These are phyloP conservation scores for Dromococcyx pavoninus DNA, from an alignment of 2,797 vertebrate genomes.

Conservation along the genomic window DNA sequence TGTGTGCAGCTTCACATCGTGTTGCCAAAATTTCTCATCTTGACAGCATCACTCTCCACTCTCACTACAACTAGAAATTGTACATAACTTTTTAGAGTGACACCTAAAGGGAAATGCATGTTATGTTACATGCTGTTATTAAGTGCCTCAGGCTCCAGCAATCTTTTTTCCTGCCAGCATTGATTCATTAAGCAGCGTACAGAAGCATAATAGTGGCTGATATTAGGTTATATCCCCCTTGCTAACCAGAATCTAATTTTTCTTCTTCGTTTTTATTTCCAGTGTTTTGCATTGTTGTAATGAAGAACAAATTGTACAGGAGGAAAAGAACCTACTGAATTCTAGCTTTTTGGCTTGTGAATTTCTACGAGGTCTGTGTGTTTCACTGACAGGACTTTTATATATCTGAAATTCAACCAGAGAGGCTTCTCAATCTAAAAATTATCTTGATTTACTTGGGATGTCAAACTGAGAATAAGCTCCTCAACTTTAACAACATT, in stretches of 20 bases:
- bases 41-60: not conserved
- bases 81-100: not conserved
- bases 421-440: not conserved
- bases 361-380: not conserved
- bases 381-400: not conserved
- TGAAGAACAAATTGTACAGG: not conserved
- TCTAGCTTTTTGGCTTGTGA: not conserved
- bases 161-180: conserved; percentile 9
- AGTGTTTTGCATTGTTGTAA: not conserved
- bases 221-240: conserved; percentile 23
- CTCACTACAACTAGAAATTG: not conserved
- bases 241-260: conserved; percentile 8
- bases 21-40: not conserved
- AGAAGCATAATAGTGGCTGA: not conserved
- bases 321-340: not conserved
- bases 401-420: not conserved
- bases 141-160: conserved; percentile 10
- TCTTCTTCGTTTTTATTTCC: conserved; percentile 23
- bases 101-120: not conserved
- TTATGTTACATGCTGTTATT: not conserved
- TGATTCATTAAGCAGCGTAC: conserved; percentile 33
- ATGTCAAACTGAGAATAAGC: not conserved
- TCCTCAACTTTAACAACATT: not conserved
- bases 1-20: rapidly evolving
- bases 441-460: not conserved